These are phyloP conservation scores for Drosophila santomea DNA, from an alignment of 1,140 invertebrate species.

Conservation along the genomic window DNA sequence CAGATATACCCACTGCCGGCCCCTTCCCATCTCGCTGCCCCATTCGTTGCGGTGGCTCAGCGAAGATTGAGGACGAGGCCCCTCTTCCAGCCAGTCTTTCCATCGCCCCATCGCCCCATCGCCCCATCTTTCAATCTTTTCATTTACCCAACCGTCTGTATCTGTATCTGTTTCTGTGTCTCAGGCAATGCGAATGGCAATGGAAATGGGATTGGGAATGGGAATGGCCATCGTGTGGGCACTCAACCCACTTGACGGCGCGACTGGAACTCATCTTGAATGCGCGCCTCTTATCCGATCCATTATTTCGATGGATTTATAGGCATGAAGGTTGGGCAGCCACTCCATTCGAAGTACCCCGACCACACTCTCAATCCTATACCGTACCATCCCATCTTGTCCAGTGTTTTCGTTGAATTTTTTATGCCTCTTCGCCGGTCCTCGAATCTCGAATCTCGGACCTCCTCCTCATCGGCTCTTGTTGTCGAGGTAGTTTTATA, in stretches of 20 bases:
- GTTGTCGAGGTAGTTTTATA: constrained; percentile 39
- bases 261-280: constrained; percentile 58
- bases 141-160: constrained; percentile 10
- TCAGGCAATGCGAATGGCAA: constrained; percentile 9
- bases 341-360: constrained; percentile 13
- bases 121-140: neutral
- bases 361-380: constrained; percentile 2
- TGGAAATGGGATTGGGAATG: neutral
- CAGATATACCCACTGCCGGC: constrained; percentile 9
- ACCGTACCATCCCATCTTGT: constrained; percentile 16
- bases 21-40: constrained; percentile 20
- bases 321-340: constrained; percentile 58
- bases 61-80: constrained; percentile 29
- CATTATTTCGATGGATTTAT: constrained; percentile 78
- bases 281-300: constrained; percentile 76
- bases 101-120: neutral
- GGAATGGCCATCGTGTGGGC: constrained; percentile 51
- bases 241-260: constrained; percentile 38
- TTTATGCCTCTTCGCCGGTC: constrained; percentile 51
- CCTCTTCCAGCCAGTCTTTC: constrained; percentile 4
- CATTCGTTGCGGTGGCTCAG: constrained; percentile 55
- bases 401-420: constrained; percentile 40
- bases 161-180: constrained; percentile 38
- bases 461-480: neutral
- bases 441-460: constrained; percentile 1